Conservation (phyloP, 2,113 vertebrate genomes). For the Saguinus midas region DNA sequence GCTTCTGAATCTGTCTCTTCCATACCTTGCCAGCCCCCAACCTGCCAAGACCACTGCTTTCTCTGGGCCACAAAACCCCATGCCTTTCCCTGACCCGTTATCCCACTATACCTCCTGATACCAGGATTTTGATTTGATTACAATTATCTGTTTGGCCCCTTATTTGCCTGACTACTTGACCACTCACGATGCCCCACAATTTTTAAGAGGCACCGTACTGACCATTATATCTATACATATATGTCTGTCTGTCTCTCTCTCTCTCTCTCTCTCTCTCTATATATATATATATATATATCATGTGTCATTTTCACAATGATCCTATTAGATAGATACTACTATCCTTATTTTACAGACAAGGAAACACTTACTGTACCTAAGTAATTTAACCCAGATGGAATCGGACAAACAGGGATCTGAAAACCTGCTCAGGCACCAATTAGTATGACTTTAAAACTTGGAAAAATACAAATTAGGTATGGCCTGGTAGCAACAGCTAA, state of each 20-base stretch:
- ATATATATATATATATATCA: neutral
- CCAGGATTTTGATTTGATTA: neutral
- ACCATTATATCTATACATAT: neutral
- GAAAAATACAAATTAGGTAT: constrained; percentile 1
- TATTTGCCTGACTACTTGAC: neutral
- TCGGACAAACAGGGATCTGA: neutral
- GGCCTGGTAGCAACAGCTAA: neutral
- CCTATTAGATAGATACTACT: neutral
- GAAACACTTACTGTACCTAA: neutral
- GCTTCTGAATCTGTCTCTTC: neutral
- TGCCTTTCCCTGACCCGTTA: neutral
- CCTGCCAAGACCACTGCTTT: neutral
- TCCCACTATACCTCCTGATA: neutral
- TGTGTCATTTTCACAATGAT: neutral
- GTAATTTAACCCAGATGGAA: neutral
- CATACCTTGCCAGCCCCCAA: neutral
- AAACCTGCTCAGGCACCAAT: neutral
- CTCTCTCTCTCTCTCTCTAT: neutral
- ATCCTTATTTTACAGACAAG: neutral
- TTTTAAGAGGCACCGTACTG: neutral
- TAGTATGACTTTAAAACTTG: neutral
- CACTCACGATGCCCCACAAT: neutral
- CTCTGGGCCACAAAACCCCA: neutral
- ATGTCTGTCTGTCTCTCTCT: neutral
- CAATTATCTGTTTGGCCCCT: neutral